Percentiles rank a stretch among this genome's conserved stretches.
phyloP scores from a whole-genome alignment of 1,140 invertebrate species.

The Episyrphus balteatus region DNA sequence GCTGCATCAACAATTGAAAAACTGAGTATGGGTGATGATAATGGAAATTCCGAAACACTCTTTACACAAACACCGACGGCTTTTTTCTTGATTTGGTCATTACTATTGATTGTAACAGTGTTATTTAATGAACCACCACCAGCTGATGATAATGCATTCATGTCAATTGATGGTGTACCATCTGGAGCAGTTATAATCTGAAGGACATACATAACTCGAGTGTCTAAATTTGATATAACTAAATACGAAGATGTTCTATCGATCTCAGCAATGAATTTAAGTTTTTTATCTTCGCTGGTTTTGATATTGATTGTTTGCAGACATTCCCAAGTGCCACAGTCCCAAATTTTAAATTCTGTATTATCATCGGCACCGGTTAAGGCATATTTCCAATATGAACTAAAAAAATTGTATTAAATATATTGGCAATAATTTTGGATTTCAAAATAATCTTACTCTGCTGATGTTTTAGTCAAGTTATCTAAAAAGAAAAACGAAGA shows the following conservation, averaged over 20 bases:
- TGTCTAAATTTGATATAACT: constrained; percentile 71
- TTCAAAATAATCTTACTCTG: constrained; percentile 55
- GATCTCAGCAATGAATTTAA: constrained; percentile 58
- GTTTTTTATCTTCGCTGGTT: constrained; percentile 19
- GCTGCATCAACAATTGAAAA: constrained; percentile 76
- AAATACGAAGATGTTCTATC: constrained; percentile 75
- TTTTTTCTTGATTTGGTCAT: constrained; percentile 18
- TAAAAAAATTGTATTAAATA: constrained; percentile 5
- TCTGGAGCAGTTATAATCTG: constrained; percentile 48
- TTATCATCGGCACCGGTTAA: constrained; percentile 84
- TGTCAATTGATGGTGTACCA: constrained; percentile 11
- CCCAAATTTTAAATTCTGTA: constrained; percentile 86
- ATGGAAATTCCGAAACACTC: constrained; percentile 69
- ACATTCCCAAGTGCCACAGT: constrained; percentile 85
- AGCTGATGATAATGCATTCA: neutral
- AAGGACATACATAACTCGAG: constrained; percentile 65
- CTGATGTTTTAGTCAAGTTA: constrained; percentile 69
- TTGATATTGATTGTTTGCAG: constrained; percentile 73
- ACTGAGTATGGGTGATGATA: constrained; percentile 73
- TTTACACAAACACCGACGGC: constrained; percentile 33
- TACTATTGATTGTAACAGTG: neutral
- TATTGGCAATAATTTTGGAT: neutral
- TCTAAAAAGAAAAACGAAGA: constrained; percentile 84
- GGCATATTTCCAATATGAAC: constrained; percentile 73
- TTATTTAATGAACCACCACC: constrained; percentile 2